Evolutionary conservation across 2,888 invertebrate species (phyloP).

Genomic region (Nephrotoma flavescens): DNA sequence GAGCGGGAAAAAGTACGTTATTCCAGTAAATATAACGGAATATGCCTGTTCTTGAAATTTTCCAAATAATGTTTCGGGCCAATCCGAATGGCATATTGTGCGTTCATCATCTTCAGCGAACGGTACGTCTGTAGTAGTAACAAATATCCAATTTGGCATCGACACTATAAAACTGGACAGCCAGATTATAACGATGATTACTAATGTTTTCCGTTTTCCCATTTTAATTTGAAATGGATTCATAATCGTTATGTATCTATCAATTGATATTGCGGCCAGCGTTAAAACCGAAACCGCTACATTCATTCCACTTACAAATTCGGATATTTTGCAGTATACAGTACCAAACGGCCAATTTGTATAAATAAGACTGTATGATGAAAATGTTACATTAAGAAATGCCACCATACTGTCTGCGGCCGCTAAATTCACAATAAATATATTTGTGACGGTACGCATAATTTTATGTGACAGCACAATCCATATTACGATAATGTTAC

Average conservation of each 20-base stretch:
- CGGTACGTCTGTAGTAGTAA: neutral
- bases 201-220: neutral
- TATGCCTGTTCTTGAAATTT: neutral
- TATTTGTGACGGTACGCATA: neutral
- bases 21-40: neutral
- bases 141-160: neutral
- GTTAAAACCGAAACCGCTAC: neutral
- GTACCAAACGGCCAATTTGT: neutral
- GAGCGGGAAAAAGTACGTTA: neutral
- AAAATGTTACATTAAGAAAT: neutral
- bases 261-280: neutral
- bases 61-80: neutral
- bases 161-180: neutral
- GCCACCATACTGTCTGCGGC: neutral
- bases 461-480: neutral
- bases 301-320: neutral
- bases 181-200: neutral
- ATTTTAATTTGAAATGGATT: neutral
- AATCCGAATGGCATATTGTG: neutral
- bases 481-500: neutral
- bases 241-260: neutral
- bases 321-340: neutral
- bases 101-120: neutral
- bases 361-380: neutral
- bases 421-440: neutral